A percentile compares a stretch with the other conserved stretches of the same genome.
Evolutionary conservation across 1,140 invertebrate genomes (phyloP).

Genomic region (Atta colombica): DNA sequence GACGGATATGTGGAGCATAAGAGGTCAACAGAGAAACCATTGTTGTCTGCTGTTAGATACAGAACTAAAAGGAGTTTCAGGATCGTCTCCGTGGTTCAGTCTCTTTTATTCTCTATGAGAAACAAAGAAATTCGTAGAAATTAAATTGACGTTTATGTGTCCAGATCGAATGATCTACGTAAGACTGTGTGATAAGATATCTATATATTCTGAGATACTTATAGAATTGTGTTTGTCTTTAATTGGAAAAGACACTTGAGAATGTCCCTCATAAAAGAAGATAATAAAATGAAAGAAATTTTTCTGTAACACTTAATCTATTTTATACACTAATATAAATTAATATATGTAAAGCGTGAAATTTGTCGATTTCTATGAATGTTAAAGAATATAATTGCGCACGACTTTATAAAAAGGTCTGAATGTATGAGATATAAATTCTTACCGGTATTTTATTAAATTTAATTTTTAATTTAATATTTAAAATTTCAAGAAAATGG

Average conservation of each 20-base stretch:
- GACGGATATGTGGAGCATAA: slow-evolving; percentile 75
- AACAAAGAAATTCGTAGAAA: slow-evolving; percentile 31
- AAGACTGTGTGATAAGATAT: not conserved
- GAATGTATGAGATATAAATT: not conserved
- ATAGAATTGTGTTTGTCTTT: not conserved
- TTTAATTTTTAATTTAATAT: not conserved
- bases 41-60: slow-evolving; percentile 76
- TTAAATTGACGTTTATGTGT: slow-evolving; percentile 29
- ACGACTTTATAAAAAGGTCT: not conserved
- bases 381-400: not conserved
- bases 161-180: slow-evolving; percentile 4
- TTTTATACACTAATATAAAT: not conserved
- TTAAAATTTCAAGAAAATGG: slow-evolving; percentile 1
- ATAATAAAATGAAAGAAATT: not conserved
- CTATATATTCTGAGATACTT: not conserved
- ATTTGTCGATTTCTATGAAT: not conserved
- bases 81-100: slow-evolving; percentile 53
- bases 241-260: not conserved
- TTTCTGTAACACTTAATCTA: not conserved
- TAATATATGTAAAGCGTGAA: not conserved
- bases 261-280: not conserved
- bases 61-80: slow-evolving; percentile 67
- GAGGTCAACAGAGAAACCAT: slow-evolving; percentile 80
- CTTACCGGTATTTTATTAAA: not conserved
- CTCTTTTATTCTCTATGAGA: slow-evolving; percentile 35